Percentiles rank a stretch among this genome's conserved stretches.
Conservation (phyloP, 2,888 invertebrate species). For the Melolontha melolontha region DNA sequence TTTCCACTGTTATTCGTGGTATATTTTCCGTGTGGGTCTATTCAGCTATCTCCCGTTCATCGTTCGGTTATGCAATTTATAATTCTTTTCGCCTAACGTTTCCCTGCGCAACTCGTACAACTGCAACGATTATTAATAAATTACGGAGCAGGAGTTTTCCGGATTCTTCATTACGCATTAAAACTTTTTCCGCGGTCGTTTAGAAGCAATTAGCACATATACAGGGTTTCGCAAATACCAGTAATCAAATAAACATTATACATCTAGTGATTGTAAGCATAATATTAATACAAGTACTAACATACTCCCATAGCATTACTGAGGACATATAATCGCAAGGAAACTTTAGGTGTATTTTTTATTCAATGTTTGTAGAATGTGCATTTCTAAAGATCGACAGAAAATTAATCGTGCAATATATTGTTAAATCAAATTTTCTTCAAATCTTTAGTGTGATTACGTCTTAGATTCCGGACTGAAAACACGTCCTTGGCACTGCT, state of each 20-base stretch:
- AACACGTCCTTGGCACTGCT: too few species aligned
- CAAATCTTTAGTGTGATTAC: too few species aligned
- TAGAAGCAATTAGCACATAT: constrained; percentile 9
- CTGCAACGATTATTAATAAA: constrained; percentile 36
- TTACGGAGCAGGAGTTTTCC: constrained; percentile 26
- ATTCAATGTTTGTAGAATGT: too few species aligned
- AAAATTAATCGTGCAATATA: too few species aligned
- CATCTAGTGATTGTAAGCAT: too few species aligned
- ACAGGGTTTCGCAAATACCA: background rate
- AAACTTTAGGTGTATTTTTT: too few species aligned
- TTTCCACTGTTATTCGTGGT: background rate
- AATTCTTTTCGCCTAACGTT: constrained; percentile 8
- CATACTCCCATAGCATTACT: too few species aligned
- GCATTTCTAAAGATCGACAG: too few species aligned
- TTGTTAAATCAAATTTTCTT: too few species aligned
- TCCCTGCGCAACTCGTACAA: background rate
- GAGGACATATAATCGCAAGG: too few species aligned
- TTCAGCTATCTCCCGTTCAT: background rate
- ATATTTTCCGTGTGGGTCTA: background rate
- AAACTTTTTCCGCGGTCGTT: constrained; percentile 3
- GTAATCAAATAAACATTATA: background rate
- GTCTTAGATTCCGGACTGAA: too few species aligned
- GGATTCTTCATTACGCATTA: constrained; percentile 13
- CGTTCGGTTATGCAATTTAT: constrained; percentile 19
- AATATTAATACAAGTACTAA: too few species aligned